These are phyloP conservation scores for Eudemis profundana DNA, from an alignment of 2,888 invertebrate species.

Conservation along the genomic window DNA sequence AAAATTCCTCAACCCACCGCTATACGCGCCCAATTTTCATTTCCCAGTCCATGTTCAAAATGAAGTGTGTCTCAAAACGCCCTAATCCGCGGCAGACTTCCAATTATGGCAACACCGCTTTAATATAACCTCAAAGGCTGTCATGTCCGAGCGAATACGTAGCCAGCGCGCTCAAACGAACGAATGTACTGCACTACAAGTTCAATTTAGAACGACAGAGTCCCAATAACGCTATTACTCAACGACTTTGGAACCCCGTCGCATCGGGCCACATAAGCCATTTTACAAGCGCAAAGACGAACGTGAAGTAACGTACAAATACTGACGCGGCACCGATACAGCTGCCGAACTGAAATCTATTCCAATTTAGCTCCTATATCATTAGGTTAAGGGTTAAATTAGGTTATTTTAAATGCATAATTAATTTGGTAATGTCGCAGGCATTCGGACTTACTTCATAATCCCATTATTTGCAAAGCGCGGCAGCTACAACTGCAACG, in stretches of 20 bases:
- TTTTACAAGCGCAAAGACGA: conserved; percentile 56
- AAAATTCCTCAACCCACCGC: neutral
- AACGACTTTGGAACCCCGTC: conserved; percentile 63
- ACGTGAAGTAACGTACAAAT: conserved; percentile 53
- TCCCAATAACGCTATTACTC: conserved; percentile 55
- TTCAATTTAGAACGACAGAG: conserved; percentile 55
- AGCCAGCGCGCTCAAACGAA: conserved; percentile 65
- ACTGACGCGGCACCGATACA: conserved; percentile 48
- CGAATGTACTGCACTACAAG: conserved; percentile 61
- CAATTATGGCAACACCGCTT: conserved; percentile 66
- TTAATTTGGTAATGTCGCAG: conserved; percentile 54
- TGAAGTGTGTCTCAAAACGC: conserved; percentile 34
- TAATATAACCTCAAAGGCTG: conserved; percentile 79
- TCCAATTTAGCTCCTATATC: conserved; percentile 52
- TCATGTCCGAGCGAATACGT: conserved; percentile 70
- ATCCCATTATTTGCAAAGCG: conserved; percentile 61
- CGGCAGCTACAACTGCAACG: conserved; percentile 51
- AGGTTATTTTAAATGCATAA: conserved; percentile 40
- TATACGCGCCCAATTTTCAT: conserved; percentile 1
- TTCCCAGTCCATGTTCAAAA: conserved; percentile 43
- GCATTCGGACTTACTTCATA: conserved; percentile 58
- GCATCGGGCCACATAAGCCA: conserved; percentile 55
- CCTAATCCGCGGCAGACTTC: conserved; percentile 50
- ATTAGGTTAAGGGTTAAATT: conserved; percentile 46
- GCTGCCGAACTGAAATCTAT: conserved; percentile 46